These are phyloP conservation scores for Leucophenga montana DNA, from an alignment of 2,888 invertebrate genomes.

Conservation along the genomic window DNA sequence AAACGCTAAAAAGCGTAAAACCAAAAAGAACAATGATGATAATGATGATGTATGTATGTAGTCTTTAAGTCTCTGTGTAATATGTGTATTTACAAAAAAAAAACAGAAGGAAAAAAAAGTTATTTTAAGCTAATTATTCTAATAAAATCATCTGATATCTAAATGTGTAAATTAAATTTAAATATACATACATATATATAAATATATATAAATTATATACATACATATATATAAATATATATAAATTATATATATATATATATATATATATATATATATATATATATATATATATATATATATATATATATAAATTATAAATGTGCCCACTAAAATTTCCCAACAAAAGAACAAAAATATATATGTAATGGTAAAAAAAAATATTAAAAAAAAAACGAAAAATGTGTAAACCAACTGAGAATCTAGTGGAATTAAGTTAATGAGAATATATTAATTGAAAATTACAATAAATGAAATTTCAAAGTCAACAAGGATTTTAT, in stretches of 20 bases:
- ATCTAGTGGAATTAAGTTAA: conserved; percentile 60
- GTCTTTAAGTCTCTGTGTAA: conserved; percentile 15
- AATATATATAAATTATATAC: conserved; percentile 40
- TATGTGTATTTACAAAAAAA: conserved; percentile 21
- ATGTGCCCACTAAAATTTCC: conserved; percentile 32
- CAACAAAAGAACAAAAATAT: conserved; percentile 28
- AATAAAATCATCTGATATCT: conserved; percentile 11
- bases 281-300: not conserved
- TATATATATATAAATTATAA: conserved; percentile 42
- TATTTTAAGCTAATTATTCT: conserved; percentile 10
- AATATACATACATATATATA: conserved; percentile 1
- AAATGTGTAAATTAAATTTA: conserved; percentile 22
- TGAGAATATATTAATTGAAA: conserved; percentile 36
- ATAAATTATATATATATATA: conserved; percentile 33
- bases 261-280: conserved; percentile 17
- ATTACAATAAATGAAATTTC: conserved; percentile 43
- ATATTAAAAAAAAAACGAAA: conserved; percentile 38
- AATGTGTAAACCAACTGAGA: conserved; percentile 52
- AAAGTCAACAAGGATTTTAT: conserved; percentile 12
- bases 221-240: conserved; percentile 34
- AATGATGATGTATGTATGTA: conserved; percentile 42
- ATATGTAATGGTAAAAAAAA: conserved; percentile 27
- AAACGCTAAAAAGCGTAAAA: not conserved
- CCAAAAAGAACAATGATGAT: conserved; percentile 43
- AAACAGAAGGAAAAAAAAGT: not conserved